A percentile compares a stretch with the other conserved stretches of the same genome.
Evolutionary conservation across 1,140 invertebrate species (phyloP).

Genomic region (Drosophila fuyamai): DNA sequence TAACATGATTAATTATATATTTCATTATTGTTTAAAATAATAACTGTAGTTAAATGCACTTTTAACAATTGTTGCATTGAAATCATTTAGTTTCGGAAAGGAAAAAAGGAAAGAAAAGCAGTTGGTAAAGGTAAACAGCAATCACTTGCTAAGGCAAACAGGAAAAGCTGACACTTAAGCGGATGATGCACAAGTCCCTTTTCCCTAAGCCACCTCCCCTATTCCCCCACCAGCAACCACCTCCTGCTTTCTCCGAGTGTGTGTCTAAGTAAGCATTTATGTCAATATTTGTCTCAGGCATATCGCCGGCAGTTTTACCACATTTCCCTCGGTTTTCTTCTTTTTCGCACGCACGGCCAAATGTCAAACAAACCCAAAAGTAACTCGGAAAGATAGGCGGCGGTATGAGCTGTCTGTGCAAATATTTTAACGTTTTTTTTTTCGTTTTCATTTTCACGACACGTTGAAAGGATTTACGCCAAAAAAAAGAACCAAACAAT

Average conservation of each 20-base stretch:
- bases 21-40: not conserved
- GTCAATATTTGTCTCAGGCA: slow-evolving; percentile 73
- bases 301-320: slow-evolving; percentile 46
- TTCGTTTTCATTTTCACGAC: slow-evolving; percentile 63
- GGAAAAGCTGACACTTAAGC: slow-evolving; percentile 66
- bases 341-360: slow-evolving; percentile 47
- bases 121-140: slow-evolving; percentile 59
- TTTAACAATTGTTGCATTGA: slow-evolving; percentile 8
- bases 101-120: not conserved
- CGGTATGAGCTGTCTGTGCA: slow-evolving; percentile 54
- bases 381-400: slow-evolving; percentile 32
- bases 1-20: not conserved
- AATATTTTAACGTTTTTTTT: slow-evolving; percentile 68
- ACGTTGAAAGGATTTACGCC: slow-evolving; percentile 76
- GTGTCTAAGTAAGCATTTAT: slow-evolving; percentile 47
- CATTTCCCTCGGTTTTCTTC: not conserved
- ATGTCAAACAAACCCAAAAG: slow-evolving; percentile 64
- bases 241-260: slow-evolving; percentile 1
- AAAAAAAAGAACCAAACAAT: slow-evolving; percentile 26
- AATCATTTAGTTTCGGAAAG: too few species aligned
- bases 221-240: too few species aligned
- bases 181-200: slow-evolving; percentile 34
- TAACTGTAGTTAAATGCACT: too few species aligned
- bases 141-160: slow-evolving; percentile 75
- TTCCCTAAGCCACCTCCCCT: slow-evolving; percentile 3